Percentiles rank a stretch among this genome's conserved stretches.
These are phyloP conservation scores for Chesias legatella DNA, from an alignment of 2,888 invertebrate species.

Conservation along the genomic window DNA sequence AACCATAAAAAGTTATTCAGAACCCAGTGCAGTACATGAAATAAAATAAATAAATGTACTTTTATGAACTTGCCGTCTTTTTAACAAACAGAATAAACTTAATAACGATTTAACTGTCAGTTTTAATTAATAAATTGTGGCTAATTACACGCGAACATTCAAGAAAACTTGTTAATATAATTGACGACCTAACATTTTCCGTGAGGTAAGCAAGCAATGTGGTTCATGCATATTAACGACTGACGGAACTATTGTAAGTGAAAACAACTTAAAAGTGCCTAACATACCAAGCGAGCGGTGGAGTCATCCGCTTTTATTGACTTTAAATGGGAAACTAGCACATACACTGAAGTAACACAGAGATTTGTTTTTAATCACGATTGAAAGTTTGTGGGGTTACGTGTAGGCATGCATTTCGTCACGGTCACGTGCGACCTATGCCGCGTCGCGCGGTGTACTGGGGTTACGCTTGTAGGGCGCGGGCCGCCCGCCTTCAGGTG, in stretches of 20 bases:
- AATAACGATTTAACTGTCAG: too few relatives aligned
- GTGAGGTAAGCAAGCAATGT: constrained; percentile 1
- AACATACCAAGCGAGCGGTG: too few relatives aligned
- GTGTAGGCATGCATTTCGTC: constrained; percentile 39
- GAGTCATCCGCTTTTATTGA: constrained; percentile 2
- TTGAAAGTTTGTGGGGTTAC: constrained; percentile 44
- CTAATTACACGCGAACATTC: neutral
- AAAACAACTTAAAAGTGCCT: too few relatives aligned
- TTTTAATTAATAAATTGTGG: too few relatives aligned
- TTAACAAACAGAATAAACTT: too few relatives aligned
- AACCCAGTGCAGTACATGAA: too few relatives aligned
- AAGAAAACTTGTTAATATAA: constrained; percentile 6
- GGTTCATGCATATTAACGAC: constrained; percentile 5
- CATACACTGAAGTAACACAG: constrained; percentile 12
- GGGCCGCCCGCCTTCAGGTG: constrained; percentile 51
- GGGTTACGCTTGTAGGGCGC: constrained; percentile 41
- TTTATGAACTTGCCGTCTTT: too few relatives aligned
- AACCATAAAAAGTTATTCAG: too few relatives aligned
- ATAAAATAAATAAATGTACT: too few relatives aligned
- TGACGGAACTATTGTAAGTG: neutral
- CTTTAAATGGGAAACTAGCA: neutral
- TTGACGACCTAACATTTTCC: constrained; percentile 5
- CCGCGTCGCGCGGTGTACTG: constrained; percentile 60
- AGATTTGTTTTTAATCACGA: constrained; percentile 22
- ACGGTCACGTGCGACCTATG: constrained; percentile 32